phyloP scores from a whole-genome alignment of 2,888 invertebrate genomes.

The Parthenolecanium corni region DNA sequence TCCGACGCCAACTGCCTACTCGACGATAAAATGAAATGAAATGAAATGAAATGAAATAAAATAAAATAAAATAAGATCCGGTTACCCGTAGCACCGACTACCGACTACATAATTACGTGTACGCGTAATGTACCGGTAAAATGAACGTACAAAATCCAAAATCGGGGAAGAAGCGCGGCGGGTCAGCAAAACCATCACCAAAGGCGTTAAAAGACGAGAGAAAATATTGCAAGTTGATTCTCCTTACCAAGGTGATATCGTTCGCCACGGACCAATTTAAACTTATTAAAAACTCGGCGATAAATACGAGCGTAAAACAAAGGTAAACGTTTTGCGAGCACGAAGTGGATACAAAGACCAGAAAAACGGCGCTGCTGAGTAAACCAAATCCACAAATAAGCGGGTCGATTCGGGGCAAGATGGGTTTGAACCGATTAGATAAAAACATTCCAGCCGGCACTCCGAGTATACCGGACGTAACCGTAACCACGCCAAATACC shows the following conservation, averaged over 20 bases:
- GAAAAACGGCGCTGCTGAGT: conserved; percentile 71
- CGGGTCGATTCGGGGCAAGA: conserved; percentile 65
- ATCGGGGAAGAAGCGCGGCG: too few species aligned
- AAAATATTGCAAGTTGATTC: too few species aligned
- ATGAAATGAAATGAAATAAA: too few species aligned
- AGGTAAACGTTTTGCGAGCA: conserved; percentile 51
- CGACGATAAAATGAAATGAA: too few species aligned
- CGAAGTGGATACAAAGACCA: conserved; percentile 64
- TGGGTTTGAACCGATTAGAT: conserved; percentile 58
- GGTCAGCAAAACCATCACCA: too few species aligned
- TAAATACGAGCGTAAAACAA: conserved; percentile 69
- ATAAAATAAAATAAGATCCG: too few species aligned
- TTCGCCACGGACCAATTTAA: conserved; percentile 97
- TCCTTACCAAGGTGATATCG: conserved; percentile 84
- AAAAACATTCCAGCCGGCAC: conserved; percentile 75
- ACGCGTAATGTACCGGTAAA: too few species aligned
- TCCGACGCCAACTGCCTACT: too few species aligned
- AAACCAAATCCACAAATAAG: conserved; percentile 84
- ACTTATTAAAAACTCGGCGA: conserved; percentile 77
- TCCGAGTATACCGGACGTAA: conserved; percentile 82
- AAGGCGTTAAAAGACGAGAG: too few species aligned
- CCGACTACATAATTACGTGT: too few species aligned
- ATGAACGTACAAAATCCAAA: too few species aligned
- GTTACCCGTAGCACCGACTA: too few species aligned
- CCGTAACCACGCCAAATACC: conserved; percentile 80